These are phyloP conservation scores for Porites cylindrica DNA, from an alignment of 92 coral and sea anemone species.

Conservation along the genomic window DNA sequence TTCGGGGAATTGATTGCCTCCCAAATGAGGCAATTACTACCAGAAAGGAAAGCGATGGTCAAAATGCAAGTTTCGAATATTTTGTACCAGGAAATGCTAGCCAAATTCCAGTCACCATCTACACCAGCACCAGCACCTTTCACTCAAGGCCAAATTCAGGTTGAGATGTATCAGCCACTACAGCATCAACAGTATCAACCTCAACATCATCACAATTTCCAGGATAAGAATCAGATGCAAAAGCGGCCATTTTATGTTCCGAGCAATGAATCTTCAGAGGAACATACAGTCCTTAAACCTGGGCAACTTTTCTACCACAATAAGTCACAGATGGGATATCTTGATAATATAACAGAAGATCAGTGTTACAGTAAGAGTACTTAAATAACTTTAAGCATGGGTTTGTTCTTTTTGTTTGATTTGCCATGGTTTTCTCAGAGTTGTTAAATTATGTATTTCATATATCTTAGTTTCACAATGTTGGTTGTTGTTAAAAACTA, in stretches of 20 bases:
- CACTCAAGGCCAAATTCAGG: neutral
- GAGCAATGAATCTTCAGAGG: constrained; percentile 18
- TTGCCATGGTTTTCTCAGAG: neutral
- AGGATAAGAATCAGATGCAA: constrained; percentile 35
- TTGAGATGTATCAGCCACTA: constrained; percentile 15
- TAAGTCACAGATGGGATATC: constrained; percentile 23
- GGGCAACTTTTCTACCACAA: constrained; percentile 54
- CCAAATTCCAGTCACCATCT: constrained; percentile 18
- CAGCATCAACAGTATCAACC: constrained; percentile 8
- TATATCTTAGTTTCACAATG: neutral
- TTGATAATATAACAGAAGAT: constrained; percentile 9
- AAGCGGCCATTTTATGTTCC: constrained; percentile 44
- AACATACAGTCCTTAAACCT: constrained; percentile 30
- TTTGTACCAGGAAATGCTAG: constrained; percentile 61
- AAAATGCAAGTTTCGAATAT: constrained; percentile 72
- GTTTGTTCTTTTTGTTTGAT: neutral
- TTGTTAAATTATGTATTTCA: neutral
- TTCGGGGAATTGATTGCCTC: constrained; percentile 59
- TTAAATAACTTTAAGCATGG: constrained; percentile 1
- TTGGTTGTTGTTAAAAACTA: neutral
- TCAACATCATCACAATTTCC: constrained; percentile 13
- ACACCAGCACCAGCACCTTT: constrained; percentile 26
- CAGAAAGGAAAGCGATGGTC: constrained; percentile 33
- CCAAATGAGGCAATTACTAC: constrained; percentile 65
- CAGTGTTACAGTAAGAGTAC: neutral